Evolutionary conservation across 2,888 invertebrate genomes (phyloP).

Genomic region (Linyphia triangularis): DNA sequence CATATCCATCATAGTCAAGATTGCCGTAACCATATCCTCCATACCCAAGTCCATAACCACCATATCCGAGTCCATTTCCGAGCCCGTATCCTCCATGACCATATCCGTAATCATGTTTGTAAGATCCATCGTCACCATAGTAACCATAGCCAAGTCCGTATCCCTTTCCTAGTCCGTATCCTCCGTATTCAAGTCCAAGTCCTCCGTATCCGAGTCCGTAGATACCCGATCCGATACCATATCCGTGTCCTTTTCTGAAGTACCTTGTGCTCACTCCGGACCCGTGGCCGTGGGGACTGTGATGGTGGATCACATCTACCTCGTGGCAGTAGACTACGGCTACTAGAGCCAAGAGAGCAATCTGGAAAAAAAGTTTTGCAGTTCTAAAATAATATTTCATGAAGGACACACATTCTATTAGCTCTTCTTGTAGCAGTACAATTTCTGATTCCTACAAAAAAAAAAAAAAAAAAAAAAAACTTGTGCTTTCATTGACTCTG

Average conservation of each 20-base stretch:
- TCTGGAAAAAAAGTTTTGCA: background rate
- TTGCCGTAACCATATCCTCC: slow-evolving; percentile 18
- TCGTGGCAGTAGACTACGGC: background rate
- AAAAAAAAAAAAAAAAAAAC: no score
- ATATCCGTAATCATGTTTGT: background rate
- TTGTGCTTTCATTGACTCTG: no score
- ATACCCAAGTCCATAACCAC: slow-evolving; percentile 14
- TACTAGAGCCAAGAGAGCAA: slow-evolving; percentile 13
- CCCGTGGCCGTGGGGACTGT: slow-evolving; percentile 27
- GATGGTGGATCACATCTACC: slow-evolving; percentile 49
- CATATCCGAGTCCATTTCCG: background rate
- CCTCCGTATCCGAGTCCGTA: slow-evolving; percentile 34
- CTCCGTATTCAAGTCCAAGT: slow-evolving; percentile 23
- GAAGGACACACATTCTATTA: no score
- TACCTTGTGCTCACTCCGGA: slow-evolving; percentile 47
- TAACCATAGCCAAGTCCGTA: background rate
- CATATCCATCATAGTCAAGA: background rate
- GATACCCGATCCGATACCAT: slow-evolving; percentile 25
- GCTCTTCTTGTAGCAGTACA: no score
- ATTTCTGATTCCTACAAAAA: no score
- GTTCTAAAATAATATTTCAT: background rate
- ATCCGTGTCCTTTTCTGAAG: slow-evolving; percentile 28
- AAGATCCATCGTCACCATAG: background rate
- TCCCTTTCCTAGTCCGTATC: background rate
- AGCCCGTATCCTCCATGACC: slow-evolving; percentile 12